phyloP scores from a whole-genome alignment of 2,113 vertebrate species.

The Campylorhamphus procurvoides region DNA sequence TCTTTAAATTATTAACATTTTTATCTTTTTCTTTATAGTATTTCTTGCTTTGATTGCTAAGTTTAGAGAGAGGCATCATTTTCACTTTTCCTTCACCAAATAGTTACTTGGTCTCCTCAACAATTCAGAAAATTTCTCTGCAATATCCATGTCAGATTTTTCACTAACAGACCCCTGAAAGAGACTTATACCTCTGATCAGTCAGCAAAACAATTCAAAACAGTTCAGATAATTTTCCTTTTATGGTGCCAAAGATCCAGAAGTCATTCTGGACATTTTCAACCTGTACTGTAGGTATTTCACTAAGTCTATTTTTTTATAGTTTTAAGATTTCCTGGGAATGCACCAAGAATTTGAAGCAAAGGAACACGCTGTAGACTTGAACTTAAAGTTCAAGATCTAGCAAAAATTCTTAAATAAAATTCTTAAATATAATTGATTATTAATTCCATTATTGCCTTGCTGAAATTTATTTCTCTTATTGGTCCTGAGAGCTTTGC shows the following conservation, averaged over 20 bases:
- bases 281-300: not conserved
- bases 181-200: not conserved
- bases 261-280: not conserved
- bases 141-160: not conserved
- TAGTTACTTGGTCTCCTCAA: accelerated
- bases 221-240: not conserved
- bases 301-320: not conserved
- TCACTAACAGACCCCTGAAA: not conserved
- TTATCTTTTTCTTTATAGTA: not conserved
- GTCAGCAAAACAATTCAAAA: not conserved
- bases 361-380: not conserved
- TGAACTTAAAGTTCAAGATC: not conserved
- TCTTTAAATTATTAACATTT: not conserved
- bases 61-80: not conserved
- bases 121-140: not conserved
- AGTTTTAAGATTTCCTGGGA: not conserved
- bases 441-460: not conserved
- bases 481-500: not conserved
- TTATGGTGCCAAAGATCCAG: not conserved
- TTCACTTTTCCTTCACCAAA: not conserved
- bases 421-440: not conserved
- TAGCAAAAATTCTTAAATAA: no score
- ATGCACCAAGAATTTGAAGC: not conserved
- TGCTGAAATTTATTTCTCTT: not conserved
- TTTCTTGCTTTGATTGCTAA: not conserved